Evolutionary conservation across 2,888 invertebrate species (phyloP).

Genomic region (Pristionchus arcanus): DNA sequence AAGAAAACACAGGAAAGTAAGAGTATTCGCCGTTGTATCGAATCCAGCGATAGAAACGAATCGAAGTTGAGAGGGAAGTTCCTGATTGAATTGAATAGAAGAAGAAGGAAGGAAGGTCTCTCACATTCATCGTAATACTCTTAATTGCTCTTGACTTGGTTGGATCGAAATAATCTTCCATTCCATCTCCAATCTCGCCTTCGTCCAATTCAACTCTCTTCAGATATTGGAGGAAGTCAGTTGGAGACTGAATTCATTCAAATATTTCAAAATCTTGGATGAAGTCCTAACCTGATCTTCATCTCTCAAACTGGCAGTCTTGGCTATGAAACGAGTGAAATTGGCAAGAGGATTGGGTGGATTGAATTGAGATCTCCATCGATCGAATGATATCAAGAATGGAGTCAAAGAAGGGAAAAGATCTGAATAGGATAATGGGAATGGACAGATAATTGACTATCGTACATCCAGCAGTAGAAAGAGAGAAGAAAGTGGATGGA

Average conservation of each 20-base stretch:
- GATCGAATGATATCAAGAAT: constrained; percentile 2
- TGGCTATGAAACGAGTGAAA: background rate
- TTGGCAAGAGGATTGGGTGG: constrained; percentile 30
- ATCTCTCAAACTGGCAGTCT: constrained; percentile 4
- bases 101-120: background rate
- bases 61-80: constrained; percentile 68
- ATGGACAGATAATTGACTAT: background rate
- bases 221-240: constrained; percentile 49
- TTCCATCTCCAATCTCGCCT: background rate
- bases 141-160: background rate
- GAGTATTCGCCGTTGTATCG: constrained; percentile 72
- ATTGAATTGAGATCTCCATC: constrained; percentile 34
- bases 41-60: constrained; percentile 74
- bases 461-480: background rate
- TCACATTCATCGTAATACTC: constrained; percentile 2
- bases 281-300: background rate
- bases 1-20: constrained; percentile 65
- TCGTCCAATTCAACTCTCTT: constrained; percentile 23
- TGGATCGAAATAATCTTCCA: constrained; percentile 29
- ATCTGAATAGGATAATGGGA: background rate
- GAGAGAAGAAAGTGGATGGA: background rate
- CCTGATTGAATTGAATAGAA: constrained; percentile 58
- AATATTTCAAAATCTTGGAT: background rate
- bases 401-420: constrained; percentile 14
- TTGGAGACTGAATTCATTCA: background rate